Base-by-base conservation (phyloP, 2,888 invertebrate genomes). In the Leistus spinibarbis region DNA sequence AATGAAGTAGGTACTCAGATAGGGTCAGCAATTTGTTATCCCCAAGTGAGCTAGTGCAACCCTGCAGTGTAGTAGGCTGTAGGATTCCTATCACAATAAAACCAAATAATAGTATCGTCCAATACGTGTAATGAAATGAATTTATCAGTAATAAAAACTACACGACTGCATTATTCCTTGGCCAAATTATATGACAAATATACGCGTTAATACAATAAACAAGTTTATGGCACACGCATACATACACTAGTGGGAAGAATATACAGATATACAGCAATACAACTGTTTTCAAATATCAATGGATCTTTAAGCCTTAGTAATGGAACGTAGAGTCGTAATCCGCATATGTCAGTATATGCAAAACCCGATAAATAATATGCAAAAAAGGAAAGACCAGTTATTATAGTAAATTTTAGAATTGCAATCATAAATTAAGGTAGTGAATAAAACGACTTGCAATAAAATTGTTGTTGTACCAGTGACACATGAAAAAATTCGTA, bases 111-210 rank as follows among this genome's bases (percentile, higher is more conserved):
- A 13, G 60, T 57, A 20, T 57, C 10, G 57, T 9, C 57, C 20
- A 17, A 57, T 54, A 16, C 54, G 54, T 20, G 57, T 60, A 60
- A 60, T 60, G 60, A 60, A 60, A 60, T 60, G 60, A 20, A 60
- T 60, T 60, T 60, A 60, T 60, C 60, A 60, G 13, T 22, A 60
- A 60, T 60, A 60, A 60, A 60, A 60, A 19, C 60, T 22, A 13
- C 17, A 17, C 22, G 60, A 60, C 60, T 3, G 16, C 17, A 60
- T 60, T 60, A 60, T 60, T 4, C 19, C 19, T 22, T 10, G 19
- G 1, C 60, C 19, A 22, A 22, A 60, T 60, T 60, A 20, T 60
- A 60, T 60, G 60, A 60, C 22, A 60, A 60, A 60, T 60, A 60
- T 60, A 60, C 22, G 19, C 40, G 40, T 40, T 40, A 40, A 13